A percentile compares a stretch with the other conserved stretches of the same genome.
phyloP scores from a whole-genome alignment of 2,888 invertebrate species.

The Chymomyza fuscimana region DNA sequence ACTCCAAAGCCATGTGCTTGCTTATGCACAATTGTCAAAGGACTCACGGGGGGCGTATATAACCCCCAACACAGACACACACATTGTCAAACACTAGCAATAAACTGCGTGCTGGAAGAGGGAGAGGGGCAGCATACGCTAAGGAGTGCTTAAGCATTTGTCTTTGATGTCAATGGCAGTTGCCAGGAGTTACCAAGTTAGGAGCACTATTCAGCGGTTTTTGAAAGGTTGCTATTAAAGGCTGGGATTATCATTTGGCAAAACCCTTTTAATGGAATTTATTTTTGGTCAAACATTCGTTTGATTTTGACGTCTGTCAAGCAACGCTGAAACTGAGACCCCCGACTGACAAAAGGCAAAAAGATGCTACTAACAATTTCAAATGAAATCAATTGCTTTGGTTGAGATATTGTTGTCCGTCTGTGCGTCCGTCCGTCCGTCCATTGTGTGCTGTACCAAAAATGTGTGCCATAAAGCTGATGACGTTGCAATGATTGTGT shows the following conservation, averaged over 20 bases:
- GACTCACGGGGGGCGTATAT: constrained; percentile 25
- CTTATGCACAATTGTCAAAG: constrained; percentile 60
- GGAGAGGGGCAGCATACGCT: background rate
- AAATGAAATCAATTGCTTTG: constrained; percentile 53
- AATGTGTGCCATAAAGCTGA: constrained; percentile 42
- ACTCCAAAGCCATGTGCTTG: constrained; percentile 44
- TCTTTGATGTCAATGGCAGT: constrained; percentile 38
- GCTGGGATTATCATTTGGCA: constrained; percentile 49
- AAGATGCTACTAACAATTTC: background rate
- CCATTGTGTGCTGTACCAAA: background rate
- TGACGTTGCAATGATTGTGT: constrained; percentile 67
- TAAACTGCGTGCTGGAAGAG: constrained; percentile 14
- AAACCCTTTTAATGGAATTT: constrained; percentile 3
- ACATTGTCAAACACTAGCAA: constrained; percentile 17
- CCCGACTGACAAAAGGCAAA: background rate
- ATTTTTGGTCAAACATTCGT: background rate
- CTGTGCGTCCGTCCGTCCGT: too few relatives aligned
- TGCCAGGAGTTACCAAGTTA: constrained; percentile 5
- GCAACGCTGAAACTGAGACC: too few relatives aligned
- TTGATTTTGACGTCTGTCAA: background rate
- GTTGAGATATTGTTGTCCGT: background rate
- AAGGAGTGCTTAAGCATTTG: constrained; percentile 27
- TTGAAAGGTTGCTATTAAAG: constrained; percentile 51
- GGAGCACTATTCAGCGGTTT: constrained; percentile 27
- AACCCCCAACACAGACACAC: background rate